phyloP scores from a whole-genome alignment of 2,888 invertebrate genomes.

The Pyralis farinalis region DNA sequence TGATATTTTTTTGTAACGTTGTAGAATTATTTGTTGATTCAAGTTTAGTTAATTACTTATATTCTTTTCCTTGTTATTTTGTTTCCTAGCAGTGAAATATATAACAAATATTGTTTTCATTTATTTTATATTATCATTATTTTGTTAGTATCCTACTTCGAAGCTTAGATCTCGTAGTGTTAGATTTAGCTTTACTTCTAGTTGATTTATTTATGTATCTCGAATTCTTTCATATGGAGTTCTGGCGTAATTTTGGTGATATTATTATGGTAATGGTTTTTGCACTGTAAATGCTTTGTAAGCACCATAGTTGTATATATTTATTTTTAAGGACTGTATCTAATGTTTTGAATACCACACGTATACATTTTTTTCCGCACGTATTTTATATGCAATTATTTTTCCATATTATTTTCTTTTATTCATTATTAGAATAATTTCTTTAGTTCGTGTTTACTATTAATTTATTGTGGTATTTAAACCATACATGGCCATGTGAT shows the following conservation, averaged over 20 bases:
- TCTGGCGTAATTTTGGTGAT: slow-evolving; percentile 2
- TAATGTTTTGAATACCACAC: slow-evolving; percentile 19
- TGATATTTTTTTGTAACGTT: slow-evolving; percentile 1
- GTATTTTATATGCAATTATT: neutral
- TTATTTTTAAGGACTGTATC: slow-evolving; percentile 20
- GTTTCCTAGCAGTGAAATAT: slow-evolving; percentile 9
- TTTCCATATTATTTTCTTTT: neutral
- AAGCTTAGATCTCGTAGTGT: slow-evolving; percentile 36
- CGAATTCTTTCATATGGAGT: slow-evolving; percentile 11
- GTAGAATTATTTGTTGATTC: slow-evolving; percentile 1
- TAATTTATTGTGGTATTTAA: slow-evolving; percentile 32
- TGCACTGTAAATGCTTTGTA: slow-evolving; percentile 39
- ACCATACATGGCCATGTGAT: slow-evolving; percentile 13
- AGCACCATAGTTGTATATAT: slow-evolving; percentile 29
- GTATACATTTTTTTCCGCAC: neutral
- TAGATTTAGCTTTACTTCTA: slow-evolving; percentile 17
- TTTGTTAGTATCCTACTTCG: slow-evolving; percentile 11
- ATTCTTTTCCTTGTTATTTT: slow-evolving; percentile 5
- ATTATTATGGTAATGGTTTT: slow-evolving; percentile 20
- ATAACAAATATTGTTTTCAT: slow-evolving; percentile 6
- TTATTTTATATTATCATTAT: slow-evolving; percentile 3
- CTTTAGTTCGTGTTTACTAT: neutral
- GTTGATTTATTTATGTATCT: slow-evolving; percentile 11
- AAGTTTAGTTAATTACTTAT: neutral
- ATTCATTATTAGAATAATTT: neutral